Conservation (phyloP, 1,140 invertebrate species). For the Globodera ellingtonae region DNA sequence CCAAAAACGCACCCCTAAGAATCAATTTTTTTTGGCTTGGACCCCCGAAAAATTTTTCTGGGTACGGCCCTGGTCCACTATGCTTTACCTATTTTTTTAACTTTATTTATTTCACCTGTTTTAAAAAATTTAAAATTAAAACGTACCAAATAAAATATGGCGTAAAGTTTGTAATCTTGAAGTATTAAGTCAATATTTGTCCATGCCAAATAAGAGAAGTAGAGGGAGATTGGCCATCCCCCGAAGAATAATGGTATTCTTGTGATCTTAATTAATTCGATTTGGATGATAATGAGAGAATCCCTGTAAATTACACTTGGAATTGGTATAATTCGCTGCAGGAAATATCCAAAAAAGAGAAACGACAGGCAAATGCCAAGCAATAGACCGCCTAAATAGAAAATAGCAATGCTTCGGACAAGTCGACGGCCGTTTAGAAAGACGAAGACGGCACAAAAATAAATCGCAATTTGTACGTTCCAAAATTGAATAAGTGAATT, state of each 20-base stretch:
- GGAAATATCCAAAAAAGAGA: conserved; percentile 20
- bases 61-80: no score
- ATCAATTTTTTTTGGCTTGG: no score
- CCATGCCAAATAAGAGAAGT: conserved; percentile 26
- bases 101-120: no score
- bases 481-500: background rate
- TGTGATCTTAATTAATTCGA: background rate
- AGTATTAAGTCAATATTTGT: conserved; percentile 25
- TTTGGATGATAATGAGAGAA: background rate
- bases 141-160: conserved; percentile 28
- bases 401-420: conserved; percentile 6
- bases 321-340: conserved; percentile 21
- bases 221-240: conserved; percentile 28
- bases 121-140: background rate
- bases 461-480: background rate
- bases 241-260: conserved; percentile 27
- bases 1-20: no score
- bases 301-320: conserved; percentile 6
- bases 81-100: no score
- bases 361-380: conserved; percentile 13
- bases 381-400: conserved; percentile 18
- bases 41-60: no score
- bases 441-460: conserved; percentile 3
- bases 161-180: conserved; percentile 18
- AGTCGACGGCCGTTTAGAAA: conserved; percentile 17